phyloP scores from a whole-genome alignment of 1,140 invertebrate species.

The Chironomus tepperi region DNA sequence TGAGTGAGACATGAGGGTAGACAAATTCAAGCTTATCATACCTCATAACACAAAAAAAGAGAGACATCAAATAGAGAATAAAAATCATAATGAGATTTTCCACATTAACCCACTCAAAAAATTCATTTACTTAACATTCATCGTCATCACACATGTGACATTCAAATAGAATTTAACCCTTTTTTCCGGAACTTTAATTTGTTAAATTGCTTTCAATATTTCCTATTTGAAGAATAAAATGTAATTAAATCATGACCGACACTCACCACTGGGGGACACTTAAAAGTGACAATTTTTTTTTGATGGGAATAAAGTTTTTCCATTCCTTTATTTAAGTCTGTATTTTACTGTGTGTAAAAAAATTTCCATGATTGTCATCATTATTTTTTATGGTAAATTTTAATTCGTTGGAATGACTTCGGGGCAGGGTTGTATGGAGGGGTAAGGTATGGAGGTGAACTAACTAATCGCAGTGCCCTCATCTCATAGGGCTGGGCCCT shows the following conservation, averaged over 20 bases:
- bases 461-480: too few species aligned
- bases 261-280: background rate
- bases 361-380: background rate
- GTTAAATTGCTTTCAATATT: background rate
- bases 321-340: background rate
- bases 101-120: too few species aligned
- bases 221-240: background rate
- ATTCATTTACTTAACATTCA: too few species aligned
- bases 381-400: background rate
- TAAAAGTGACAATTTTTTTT: background rate
- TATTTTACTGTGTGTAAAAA: background rate
- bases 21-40: too few species aligned
- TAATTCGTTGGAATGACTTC: background rate
- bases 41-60: too few species aligned
- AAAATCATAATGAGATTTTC: too few species aligned
- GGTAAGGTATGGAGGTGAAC: too few species aligned
- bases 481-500: too few species aligned
- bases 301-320: background rate
- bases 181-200: slow-evolving; percentile 11
- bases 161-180: background rate
- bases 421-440: background rate
- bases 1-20: too few species aligned
- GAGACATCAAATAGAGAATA: too few species aligned
- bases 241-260: background rate
- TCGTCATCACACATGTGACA: too few species aligned